These are phyloP conservation scores for Phortica okadai DNA, from an alignment of 2,888 invertebrate species.

Conservation along the genomic window DNA sequence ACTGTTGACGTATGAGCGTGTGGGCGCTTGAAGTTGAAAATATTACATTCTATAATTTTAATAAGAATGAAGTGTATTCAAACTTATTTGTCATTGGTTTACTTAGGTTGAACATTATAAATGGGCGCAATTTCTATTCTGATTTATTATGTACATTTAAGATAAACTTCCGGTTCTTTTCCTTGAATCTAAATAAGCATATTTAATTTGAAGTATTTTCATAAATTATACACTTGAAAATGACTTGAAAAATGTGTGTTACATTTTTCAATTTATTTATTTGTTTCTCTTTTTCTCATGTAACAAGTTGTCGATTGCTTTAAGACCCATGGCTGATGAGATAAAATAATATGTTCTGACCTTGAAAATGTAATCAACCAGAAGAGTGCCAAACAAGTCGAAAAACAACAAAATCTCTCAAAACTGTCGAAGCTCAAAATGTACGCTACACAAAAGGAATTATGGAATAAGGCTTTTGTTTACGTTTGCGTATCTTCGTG, in stretches of 20 bases:
- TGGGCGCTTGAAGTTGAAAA: too few relatives aligned
- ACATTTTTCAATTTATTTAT: slow-evolving; percentile 5
- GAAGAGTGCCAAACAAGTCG: not conserved
- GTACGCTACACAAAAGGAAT: not conserved
- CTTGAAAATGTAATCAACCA: slow-evolving; percentile 1
- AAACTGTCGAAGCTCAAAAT: slow-evolving; percentile 15
- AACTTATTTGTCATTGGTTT: too few relatives aligned
- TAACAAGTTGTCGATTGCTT: not conserved
- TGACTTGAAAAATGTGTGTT: not conserved
- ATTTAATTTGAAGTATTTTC: not conserved
- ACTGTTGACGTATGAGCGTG: too few relatives aligned
- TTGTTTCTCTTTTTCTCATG: not conserved
- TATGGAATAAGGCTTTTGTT: not conserved
- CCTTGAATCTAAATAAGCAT: not conserved
- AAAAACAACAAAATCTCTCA: not conserved
- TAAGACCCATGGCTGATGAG: slow-evolving; percentile 10
- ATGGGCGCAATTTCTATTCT: too few relatives aligned
- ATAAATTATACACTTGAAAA: slow-evolving; percentile 4
- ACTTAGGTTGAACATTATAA: too few relatives aligned
- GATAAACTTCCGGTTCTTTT: not conserved
- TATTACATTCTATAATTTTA: too few relatives aligned
- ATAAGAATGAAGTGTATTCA: too few relatives aligned
- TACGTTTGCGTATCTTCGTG: not conserved
- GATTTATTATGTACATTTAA: not conserved
- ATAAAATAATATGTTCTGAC: not conserved